Conservation (phyloP, 35 echinoderm and acorn worm genomes). For the Nesometra sesokonis region DNA sequence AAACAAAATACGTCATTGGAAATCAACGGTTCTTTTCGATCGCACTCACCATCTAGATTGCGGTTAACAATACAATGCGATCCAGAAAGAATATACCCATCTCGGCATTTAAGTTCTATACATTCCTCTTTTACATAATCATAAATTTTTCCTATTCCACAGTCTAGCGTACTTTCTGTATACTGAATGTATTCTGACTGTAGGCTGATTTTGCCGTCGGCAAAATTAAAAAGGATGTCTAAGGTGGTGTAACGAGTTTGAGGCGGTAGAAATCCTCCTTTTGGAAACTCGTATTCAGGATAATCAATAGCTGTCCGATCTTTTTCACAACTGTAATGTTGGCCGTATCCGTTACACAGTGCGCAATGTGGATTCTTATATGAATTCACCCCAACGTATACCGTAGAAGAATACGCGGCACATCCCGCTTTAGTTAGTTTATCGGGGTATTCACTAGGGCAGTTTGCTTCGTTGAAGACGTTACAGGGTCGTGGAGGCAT, state of each 20-base stretch:
- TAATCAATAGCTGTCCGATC: not conserved
- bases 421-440: not conserved
- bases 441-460: not conserved
- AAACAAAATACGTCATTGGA: not conserved
- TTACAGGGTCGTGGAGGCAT: not conserved
- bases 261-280: not conserved
- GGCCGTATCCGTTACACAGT: not conserved
- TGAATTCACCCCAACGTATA: not conserved
- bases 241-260: not conserved
- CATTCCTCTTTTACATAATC: not conserved
- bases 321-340: not conserved
- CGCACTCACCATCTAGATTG: not conserved
- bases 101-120: not conserved
- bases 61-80: not conserved
- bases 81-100: not conserved
- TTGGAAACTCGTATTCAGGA: no score
- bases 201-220: not conserved
- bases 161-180: not conserved
- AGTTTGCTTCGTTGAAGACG: not conserved
- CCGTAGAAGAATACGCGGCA: not conserved
- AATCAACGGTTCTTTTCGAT: not conserved
- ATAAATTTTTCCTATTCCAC: not conserved
- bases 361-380: not conserved
- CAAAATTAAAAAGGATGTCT: not conserved
- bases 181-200: not conserved